phyloP scores from a whole-genome alignment of 2,797 vertebrate genomes.

The Lacerta agilis region DNA sequence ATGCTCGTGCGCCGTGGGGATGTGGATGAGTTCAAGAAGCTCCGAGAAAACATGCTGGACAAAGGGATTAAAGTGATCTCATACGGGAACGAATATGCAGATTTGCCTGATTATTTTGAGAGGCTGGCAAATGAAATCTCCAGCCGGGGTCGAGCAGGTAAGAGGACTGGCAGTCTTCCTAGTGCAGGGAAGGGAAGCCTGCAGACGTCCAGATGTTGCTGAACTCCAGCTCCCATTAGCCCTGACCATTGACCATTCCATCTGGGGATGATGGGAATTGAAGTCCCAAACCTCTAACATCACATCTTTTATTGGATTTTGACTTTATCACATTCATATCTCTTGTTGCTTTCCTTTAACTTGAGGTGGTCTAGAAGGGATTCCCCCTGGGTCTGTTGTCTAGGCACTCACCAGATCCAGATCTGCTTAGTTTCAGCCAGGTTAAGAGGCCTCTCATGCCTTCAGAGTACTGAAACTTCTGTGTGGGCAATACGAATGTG shows the following conservation, averaged over 20 bases:
- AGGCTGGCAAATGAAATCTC: slow-evolving; percentile 91
- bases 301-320: neutral
- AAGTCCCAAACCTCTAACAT: too few relatives aligned
- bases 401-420: neutral
- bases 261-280: too few relatives aligned
- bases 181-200: neutral
- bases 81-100: slow-evolving; percentile 90
- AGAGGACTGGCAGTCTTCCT: neutral
- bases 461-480: neutral
- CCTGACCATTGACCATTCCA: too few relatives aligned
- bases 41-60: slow-evolving; percentile 96
- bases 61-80: slow-evolving; percentile 98
- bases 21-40: slow-evolving; percentile 94
- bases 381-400: neutral
- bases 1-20: slow-evolving; percentile 95
- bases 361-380: neutral
- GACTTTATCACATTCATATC: neutral
- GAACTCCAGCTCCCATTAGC: too few relatives aligned
- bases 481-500: too few relatives aligned
- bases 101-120: slow-evolving; percentile 93
- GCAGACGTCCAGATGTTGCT: too few relatives aligned
- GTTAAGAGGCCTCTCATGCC: neutral
- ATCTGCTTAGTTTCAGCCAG: neutral
- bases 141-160: slow-evolving; percentile 80
- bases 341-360: neutral